Evolutionary conservation across 2,797 vertebrate species (phyloP).

Genomic region (Eulemur albifrons): DNA sequence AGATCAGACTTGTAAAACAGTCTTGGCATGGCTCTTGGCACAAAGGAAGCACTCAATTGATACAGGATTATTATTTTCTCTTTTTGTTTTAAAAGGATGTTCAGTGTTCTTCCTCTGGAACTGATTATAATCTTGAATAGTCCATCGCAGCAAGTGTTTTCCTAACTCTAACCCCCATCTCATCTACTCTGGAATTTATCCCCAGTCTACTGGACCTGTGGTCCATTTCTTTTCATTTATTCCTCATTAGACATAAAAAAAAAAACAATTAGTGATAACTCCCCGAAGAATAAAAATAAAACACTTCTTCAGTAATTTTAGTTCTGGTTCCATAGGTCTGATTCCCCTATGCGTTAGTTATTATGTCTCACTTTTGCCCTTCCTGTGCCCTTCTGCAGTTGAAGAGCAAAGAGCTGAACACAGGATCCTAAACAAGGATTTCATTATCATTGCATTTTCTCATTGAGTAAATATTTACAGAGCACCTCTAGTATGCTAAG

Average conservation of each 20-base stretch:
- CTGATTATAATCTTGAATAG: background rate
- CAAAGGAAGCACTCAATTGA: background rate
- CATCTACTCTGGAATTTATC: background rate
- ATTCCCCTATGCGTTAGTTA: background rate
- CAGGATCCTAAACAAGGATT: background rate
- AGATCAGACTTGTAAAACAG: background rate
- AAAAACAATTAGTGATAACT: background rate
- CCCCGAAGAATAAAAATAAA: background rate
- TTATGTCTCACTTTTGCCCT: background rate
- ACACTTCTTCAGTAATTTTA: background rate
- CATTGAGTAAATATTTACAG: background rate
- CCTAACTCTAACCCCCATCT: background rate
- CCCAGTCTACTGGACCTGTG: background rate
- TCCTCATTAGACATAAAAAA: background rate
- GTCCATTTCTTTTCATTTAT: constrained; percentile 3
- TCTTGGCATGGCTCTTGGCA: background rate
- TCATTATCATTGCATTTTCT: background rate
- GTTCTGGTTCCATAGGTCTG: background rate
- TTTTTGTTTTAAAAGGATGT: background rate
- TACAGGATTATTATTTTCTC: background rate
- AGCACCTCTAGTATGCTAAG: background rate
- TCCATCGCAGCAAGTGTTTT: constrained; percentile 2
- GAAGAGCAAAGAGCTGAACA: background rate
- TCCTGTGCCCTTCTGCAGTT: background rate
- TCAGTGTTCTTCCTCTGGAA: background rate